Conservation (phyloP, 2,888 invertebrate genomes). For the Platerodrilus igneus region DNA sequence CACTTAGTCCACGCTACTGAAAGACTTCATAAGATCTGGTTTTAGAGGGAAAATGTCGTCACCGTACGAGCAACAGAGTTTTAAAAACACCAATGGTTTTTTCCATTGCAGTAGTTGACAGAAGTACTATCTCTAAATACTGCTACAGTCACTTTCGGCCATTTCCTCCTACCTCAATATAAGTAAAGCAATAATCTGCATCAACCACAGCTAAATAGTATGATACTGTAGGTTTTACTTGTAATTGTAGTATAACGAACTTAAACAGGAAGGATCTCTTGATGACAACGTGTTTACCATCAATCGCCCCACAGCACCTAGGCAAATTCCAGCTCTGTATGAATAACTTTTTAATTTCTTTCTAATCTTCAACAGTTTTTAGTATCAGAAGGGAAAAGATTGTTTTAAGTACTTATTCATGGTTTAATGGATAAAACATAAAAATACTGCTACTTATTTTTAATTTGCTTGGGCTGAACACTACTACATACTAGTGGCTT, state of each 20-base stretch:
- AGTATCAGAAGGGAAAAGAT: slow-evolving; percentile 6
- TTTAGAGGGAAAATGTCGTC: slow-evolving; percentile 13
- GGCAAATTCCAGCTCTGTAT: slow-evolving; percentile 10
- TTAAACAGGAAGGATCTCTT: slow-evolving; percentile 8
- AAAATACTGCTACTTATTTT: too few relatives aligned
- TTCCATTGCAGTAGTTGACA: slow-evolving; percentile 11
- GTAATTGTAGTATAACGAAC: slow-evolving; percentile 12
- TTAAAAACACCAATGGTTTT: slow-evolving; percentile 3
- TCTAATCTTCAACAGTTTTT: slow-evolving; percentile 13
- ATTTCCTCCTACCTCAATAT: too few relatives aligned
- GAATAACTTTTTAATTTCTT: slow-evolving; percentile 12
- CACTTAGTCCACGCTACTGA: slow-evolving; percentile 7
- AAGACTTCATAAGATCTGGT: slow-evolving; percentile 12
- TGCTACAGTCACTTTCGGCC: slow-evolving; percentile 14
- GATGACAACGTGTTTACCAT: slow-evolving; percentile 8
- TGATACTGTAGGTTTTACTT: slow-evolving; percentile 11
- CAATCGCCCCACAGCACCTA: too few relatives aligned
- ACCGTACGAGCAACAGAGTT: slow-evolving; percentile 8
- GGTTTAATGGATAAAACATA: too few relatives aligned
- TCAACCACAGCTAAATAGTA: slow-evolving; percentile 17
- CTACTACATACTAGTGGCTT: too few relatives aligned
- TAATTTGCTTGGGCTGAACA: too few relatives aligned
- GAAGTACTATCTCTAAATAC: slow-evolving; percentile 7
- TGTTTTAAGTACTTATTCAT: not conserved
- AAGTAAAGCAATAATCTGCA: slow-evolving; percentile 14